Conservation (phyloP, 2,113 vertebrate species). For the Campylomormyrus numenius region DNA sequence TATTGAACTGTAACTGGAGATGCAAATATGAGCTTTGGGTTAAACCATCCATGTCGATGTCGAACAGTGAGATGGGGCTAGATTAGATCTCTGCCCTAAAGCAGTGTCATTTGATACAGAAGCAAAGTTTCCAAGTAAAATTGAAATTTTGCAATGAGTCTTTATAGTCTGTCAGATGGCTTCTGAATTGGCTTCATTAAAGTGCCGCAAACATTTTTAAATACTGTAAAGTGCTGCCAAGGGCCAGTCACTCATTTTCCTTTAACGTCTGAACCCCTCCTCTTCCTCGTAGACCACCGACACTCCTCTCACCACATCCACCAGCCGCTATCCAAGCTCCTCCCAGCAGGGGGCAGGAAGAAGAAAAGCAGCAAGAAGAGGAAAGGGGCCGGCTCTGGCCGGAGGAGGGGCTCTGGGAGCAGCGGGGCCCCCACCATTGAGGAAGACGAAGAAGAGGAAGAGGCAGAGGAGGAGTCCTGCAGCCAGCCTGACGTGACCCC, state of each 20-base stretch:
- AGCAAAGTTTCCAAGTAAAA: not conserved
- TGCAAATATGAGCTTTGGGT: not conserved
- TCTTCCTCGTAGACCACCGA: constrained; percentile 62
- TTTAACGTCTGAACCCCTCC: not conserved
- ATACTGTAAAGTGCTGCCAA: not conserved
- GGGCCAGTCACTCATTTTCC: not conserved
- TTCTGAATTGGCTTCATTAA: not conserved
- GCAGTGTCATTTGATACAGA: too few species aligned
- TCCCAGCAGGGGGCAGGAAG: constrained; percentile 55
- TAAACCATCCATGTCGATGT: not conserved
- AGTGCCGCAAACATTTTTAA: not conserved
- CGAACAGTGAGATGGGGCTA: not conserved
- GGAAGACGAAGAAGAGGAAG: constrained; percentile 70
- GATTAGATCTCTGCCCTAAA: not conserved
- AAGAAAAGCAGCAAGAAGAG: constrained; percentile 56
- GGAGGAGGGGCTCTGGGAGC: constrained; percentile 45
- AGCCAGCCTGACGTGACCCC: constrained; percentile 42
- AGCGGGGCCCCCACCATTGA: constrained; percentile 70
- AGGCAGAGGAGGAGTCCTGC: constrained; percentile 47
- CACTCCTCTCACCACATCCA: constrained; percentile 78
- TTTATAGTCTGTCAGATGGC: not conserved
- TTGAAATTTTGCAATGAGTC: not conserved
- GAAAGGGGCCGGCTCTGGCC: constrained; percentile 34
- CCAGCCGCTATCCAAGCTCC: constrained; percentile 68
- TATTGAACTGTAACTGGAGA: not conserved